phyloP scores from a whole-genome alignment of 1,140 invertebrate species.

The Papilio machaon region DNA sequence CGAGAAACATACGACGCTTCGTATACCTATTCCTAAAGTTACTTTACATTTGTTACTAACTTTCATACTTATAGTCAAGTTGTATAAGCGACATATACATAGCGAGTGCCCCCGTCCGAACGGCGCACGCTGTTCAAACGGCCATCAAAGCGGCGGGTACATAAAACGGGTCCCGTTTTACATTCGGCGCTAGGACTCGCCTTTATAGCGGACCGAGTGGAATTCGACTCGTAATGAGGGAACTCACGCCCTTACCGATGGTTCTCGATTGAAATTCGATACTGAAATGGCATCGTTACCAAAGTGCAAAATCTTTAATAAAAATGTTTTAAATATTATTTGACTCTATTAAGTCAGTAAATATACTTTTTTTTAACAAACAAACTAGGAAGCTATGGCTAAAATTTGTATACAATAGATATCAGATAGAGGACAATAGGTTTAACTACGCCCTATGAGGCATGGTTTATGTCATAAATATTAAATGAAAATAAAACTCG shows the following conservation, averaged over 20 bases:
- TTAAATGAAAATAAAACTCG: background rate
- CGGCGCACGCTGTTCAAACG: slow-evolving; percentile 53
- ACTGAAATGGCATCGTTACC: background rate
- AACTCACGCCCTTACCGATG: slow-evolving; percentile 50
- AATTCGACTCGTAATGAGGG: slow-evolving; percentile 71
- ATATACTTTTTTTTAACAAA: no score
- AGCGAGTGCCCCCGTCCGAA: slow-evolving; percentile 40
- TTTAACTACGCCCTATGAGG: no score
- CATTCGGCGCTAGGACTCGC: slow-evolving; percentile 66
- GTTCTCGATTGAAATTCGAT: slow-evolving; percentile 40
- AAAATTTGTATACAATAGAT: no score
- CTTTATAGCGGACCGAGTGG: slow-evolving; percentile 65
- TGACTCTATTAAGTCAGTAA: background rate
- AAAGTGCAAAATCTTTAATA: background rate
- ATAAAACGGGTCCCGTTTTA: slow-evolving; percentile 71
- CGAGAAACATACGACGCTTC: background rate
- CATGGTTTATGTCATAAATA: no score
- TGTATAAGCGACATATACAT: slow-evolving; percentile 29
- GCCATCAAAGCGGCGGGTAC: slow-evolving; percentile 70
- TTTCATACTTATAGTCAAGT: no score
- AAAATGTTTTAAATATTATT: background rate
- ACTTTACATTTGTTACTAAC: background rate
- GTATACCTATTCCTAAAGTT: background rate
- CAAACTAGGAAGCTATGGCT: no score
- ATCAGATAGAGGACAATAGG: no score